phyloP scores from a whole-genome alignment of 1,140 invertebrate genomes.

The Gonatopus flavifemur region DNA sequence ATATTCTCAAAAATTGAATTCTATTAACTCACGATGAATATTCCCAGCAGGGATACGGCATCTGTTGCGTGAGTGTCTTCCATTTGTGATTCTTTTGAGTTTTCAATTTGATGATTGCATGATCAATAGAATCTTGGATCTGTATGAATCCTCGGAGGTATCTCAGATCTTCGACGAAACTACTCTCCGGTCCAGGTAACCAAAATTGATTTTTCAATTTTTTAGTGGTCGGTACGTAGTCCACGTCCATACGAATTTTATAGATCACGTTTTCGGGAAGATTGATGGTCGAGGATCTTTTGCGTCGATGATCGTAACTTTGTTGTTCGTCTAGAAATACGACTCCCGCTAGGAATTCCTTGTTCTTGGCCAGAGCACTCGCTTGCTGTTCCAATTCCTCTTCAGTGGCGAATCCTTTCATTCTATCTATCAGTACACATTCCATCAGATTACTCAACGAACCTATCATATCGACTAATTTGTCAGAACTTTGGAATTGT shows the following conservation, averaged over 20 bases:
- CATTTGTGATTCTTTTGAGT: constrained; percentile 49
- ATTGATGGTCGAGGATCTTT: constrained; percentile 27
- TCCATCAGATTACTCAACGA: constrained; percentile 59
- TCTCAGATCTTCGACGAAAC: constrained; percentile 65
- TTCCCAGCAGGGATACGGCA: constrained; percentile 68
- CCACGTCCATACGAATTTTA: constrained; percentile 70
- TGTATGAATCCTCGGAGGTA: constrained; percentile 71
- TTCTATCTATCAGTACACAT: constrained; percentile 65
- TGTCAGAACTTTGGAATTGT: constrained; percentile 39
- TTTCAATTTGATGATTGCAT: constrained; percentile 61
- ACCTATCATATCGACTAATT: constrained; percentile 41
- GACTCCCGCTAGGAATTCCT: constrained; percentile 62
- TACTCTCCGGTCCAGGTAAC: constrained; percentile 66
- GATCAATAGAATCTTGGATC: constrained; percentile 67
- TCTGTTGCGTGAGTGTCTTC: constrained; percentile 66
- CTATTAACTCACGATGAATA: constrained; percentile 61
- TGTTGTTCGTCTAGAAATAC: constrained; percentile 54
- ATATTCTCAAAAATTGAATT: too few relatives aligned
- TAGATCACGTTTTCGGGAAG: constrained; percentile 57
- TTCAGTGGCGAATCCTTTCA: constrained; percentile 57
- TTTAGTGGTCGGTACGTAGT: constrained; percentile 66
- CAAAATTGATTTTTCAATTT: constrained; percentile 65
- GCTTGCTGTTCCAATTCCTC: constrained; percentile 58
- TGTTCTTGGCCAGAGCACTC: constrained; percentile 57
- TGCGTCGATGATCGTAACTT: constrained; percentile 27